Evolutionary conservation across 2,888 invertebrate species (phyloP).

Genomic region (Himalopsyche japonica): DNA sequence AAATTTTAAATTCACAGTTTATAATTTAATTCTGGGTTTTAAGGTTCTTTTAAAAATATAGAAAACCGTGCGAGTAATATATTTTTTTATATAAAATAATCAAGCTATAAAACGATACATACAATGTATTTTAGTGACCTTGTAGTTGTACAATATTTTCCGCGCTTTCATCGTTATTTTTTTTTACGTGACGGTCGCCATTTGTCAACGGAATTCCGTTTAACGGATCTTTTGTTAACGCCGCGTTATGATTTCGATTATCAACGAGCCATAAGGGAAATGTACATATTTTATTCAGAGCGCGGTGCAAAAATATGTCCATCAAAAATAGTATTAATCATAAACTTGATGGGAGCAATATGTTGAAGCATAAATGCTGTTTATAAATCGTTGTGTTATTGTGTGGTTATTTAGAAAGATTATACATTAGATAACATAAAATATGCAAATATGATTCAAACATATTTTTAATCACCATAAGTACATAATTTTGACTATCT

Average conservation of each 20-base stretch:
- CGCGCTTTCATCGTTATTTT: background rate
- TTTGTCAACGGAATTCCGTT: background rate
- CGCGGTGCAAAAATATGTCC: background rate
- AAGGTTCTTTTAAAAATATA: no score
- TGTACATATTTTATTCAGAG: background rate
- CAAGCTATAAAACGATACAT: no score
- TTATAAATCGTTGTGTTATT: background rate
- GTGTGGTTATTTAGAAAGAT: no score
- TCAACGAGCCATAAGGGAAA: background rate
- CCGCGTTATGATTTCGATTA: conserved; percentile 1
- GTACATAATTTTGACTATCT: no score
- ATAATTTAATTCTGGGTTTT: no score
- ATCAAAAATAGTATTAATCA: background rate
- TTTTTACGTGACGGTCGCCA: background rate
- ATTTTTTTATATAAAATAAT: no score
- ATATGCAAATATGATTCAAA: no score
- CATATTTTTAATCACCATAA: no score
- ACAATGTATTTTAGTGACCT: background rate
- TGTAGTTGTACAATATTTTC: background rate
- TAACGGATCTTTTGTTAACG: background rate
- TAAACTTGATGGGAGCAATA: background rate
- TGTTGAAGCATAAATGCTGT: background rate
- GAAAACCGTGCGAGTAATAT: no score
- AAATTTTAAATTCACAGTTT: no score
- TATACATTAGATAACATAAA: no score